Base-by-base conservation (phyloP, 2,888 invertebrate genomes). In the Plebejus argus region DNA sequence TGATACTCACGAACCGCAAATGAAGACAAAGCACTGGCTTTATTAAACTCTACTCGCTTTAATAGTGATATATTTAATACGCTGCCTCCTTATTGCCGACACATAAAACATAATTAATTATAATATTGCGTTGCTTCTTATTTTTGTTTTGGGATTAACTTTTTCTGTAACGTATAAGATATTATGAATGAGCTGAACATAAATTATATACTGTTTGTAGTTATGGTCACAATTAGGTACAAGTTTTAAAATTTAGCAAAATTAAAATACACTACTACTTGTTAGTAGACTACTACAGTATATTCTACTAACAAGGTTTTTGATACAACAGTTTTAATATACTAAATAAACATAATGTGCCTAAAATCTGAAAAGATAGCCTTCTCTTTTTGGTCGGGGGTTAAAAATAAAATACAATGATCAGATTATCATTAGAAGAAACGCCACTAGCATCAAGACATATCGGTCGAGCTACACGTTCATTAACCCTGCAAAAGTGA, bases 401-500 rank as follows among this genome's bases (percentile, higher is more conserved):
- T n/a, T n/a, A n/a, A 49, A 1, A 15, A 10, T 49, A 15, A 53
- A 49, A n/a, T 20, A 72, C 8, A 45, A 35, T n/a, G 10, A 20
- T 23, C 72, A 49, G 45, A 74, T 74, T 74, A 74, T 28, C 23
- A 8, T 12, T 45, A 45, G 45, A 45, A 45, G 45, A 45, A 74
- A 53, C 28, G 15, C 45, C 20, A 49, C 49, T 15, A 74, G 28
- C 53, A 78, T 78, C 56, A 71, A 78, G 77, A 77, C 76, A 77
- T 70, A 77, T 80, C 80, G 77, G 74, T 76, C 78, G 78, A 80
- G 78, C 83, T 79, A 82, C 81, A 79, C 82, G 83, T 91, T 91
- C 89, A 90, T 91, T 91, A 91, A 89, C 87, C 89, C 86, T 86
- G 86, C 88, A 85, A 86, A 84, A 85, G 82, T 85, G 83, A 84